Evolutionary conservation across 2,888 invertebrate genomes (phyloP), one percentile per base, ranked within the genome.

Genomic region (Idaea biselata): DNA sequence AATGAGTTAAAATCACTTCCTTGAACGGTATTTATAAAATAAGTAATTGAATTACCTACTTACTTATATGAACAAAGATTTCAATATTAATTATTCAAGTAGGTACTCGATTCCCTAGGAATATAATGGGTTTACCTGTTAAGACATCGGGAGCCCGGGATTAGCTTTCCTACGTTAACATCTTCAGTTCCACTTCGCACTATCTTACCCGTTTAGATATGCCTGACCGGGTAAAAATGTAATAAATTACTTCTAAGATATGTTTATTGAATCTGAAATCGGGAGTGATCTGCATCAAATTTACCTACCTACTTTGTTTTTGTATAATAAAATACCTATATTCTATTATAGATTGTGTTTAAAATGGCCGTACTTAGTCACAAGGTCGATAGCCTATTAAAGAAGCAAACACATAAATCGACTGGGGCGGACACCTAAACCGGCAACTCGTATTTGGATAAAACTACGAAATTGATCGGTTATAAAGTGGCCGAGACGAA

Each of bases 371-470:
- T 55, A 18, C 31, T 33, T 54, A 56, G 60, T 64, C 33, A 63
- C 78, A 82, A 85, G 83, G 83, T 80, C 80, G 75, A 60, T 71
- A 63, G 73, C 67, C 68, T 66, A 68, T 71, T 66, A 58, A 68
- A 58, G 66, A 53, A 72, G 63, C 60, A 63, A 73, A 73, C 68
- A 75, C 75, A 73, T 75, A 78, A 80, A 78, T 68, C 74, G 72
- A 60, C 65, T 71, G 62, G 65, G 72, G 73, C 70, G 75, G 78
- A 69, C 70, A 65, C 84, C 82, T 67, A 79, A 84, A 75, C 67
- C 66, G 81, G 85, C 73, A 82, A 77, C 79, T 81, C 79, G 76
- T 73, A 71, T 74, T 77, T 77, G 76, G 72, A 72, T 63, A 68
- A 69, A 71, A 68, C 62, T 63, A 58, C 60, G 63, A 60, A 66